Evolutionary conservation across 1,140 invertebrate species (phyloP), one percentile per base, ranked within the genome.

Genomic region (Macrobrachium rosenbergii): DNA sequence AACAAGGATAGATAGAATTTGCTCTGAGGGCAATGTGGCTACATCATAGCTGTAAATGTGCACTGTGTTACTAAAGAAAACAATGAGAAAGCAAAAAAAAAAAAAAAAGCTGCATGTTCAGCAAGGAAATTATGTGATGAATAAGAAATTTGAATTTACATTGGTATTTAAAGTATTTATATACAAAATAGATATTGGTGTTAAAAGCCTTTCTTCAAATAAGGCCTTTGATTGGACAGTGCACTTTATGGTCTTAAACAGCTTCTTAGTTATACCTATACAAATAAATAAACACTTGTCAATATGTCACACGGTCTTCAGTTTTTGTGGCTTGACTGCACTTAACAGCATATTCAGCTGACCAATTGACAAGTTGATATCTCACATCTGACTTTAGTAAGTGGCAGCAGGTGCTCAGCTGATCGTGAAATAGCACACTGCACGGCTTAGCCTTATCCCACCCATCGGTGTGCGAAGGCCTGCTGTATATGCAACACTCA

Each of bases 191-290:
- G 37, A 37, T 75, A 37, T 75, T 75, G 72, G 45, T 37, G 5
- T 28, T 23, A 62, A 75, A 83, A 76, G 19, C 23, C 23, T 37
- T 10, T 19, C 62, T 52, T 59, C 59, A 59, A 83, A 45, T 45
- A 43, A 63, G 37, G 23, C 45, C 16, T 60, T 23, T 83, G 81
- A 72, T 72, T 73, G 81, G 81, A 67, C 59, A 37, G 81, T 73
- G 81, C 81, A 82, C 62, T 82, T 82, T 82, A 67, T 73, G 45
- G 81, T 59, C 64, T 67, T 73, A 28, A 28, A 64, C 81, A 82
- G 81, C 67, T 82, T 82, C 58, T 82, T 58, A 59, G 81, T 82
- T 52, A 52, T 52, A 52, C 52, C 52, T 52, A 52, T 52, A 52
- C 52, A 52, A 8, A 52, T 52, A 52, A 52, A 52, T 52, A 52